These are phyloP conservation scores for Apodemus speciosus DNA, from an alignment of 2,113 vertebrate species.

Conservation along the genomic window DNA sequence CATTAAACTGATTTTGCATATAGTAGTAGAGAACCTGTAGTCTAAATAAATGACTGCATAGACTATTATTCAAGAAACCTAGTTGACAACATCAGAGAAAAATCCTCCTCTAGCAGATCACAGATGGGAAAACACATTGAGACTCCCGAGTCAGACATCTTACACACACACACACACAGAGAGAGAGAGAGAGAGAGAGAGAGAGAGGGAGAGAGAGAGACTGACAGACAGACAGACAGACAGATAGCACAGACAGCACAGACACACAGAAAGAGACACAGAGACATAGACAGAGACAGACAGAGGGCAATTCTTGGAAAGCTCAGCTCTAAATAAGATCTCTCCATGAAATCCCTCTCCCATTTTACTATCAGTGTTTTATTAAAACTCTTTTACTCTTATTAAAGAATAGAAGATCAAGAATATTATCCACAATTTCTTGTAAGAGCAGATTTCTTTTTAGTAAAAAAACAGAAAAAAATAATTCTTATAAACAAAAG, in stretches of 20 bases:
- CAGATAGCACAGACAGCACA: no score
- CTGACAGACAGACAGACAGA: no score
- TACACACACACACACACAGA: neutral
- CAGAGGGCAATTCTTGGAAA: neutral
- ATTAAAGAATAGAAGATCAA: neutral
- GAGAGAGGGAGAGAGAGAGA: neutral
- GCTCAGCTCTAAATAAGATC: neutral
- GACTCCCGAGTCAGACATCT: neutral
- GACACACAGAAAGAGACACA: neutral
- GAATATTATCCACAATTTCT: neutral
- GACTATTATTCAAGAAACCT: neutral
- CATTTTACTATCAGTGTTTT: neutral
- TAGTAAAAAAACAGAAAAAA: neutral
- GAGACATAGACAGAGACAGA: neutral
- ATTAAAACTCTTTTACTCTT: neutral
- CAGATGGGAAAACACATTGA: neutral
- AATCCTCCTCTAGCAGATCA: neutral
- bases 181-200: neutral
- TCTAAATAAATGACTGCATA: neutral
- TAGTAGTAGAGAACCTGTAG: neutral
- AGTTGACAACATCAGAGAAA: neutral
- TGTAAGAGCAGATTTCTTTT: neutral
- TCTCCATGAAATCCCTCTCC: neutral
- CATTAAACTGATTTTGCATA: conserved; percentile 12
- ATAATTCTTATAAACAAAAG: neutral